These are phyloP conservation scores for Nemoura dubitans DNA, from an alignment of 2,888 invertebrate species.

Conservation along the genomic window DNA sequence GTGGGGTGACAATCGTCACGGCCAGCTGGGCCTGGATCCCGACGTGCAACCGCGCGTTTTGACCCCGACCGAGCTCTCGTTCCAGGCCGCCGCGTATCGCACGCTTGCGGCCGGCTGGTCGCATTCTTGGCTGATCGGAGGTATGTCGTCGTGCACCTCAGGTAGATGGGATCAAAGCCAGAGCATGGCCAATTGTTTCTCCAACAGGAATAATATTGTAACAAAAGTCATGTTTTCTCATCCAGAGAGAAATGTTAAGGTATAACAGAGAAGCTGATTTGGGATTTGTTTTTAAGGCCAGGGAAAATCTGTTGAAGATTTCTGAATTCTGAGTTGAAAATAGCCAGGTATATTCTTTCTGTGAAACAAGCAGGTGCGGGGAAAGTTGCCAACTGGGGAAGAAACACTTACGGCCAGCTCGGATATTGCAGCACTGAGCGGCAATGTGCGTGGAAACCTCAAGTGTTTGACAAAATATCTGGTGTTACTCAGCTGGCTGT, in stretches of 20 bases:
- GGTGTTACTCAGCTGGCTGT: conserved; percentile 68
- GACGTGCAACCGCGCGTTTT: conserved; percentile 57
- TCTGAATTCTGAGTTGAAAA: too few species aligned
- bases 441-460: conserved; percentile 60
- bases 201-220: too few species aligned
- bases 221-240: too few species aligned
- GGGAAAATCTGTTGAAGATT: too few species aligned
- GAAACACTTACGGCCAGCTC: conserved; percentile 83
- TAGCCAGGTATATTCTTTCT: too few species aligned
- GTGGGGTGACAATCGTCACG: conserved; percentile 87
- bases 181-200: too few species aligned
- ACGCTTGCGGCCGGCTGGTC: conserved; percentile 76
- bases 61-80: conserved; percentile 61
- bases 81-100: conserved; percentile 56
- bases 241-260: too few species aligned
- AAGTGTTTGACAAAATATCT: conserved; percentile 42
- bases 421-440: conserved; percentile 62
- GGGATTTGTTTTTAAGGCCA: too few species aligned
- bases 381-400: conserved; percentile 75
- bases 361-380: too few species aligned
- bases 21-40: conserved; percentile 74
- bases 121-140: conserved; percentile 69
- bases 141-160: too few species aligned
- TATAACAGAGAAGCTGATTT: too few species aligned
- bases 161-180: too few species aligned